Percentiles rank a stretch among this genome's conserved stretches.
phyloP scores from a whole-genome alignment of 1,140 invertebrate species.

The Carcinoscorpius rotundicauda region DNA sequence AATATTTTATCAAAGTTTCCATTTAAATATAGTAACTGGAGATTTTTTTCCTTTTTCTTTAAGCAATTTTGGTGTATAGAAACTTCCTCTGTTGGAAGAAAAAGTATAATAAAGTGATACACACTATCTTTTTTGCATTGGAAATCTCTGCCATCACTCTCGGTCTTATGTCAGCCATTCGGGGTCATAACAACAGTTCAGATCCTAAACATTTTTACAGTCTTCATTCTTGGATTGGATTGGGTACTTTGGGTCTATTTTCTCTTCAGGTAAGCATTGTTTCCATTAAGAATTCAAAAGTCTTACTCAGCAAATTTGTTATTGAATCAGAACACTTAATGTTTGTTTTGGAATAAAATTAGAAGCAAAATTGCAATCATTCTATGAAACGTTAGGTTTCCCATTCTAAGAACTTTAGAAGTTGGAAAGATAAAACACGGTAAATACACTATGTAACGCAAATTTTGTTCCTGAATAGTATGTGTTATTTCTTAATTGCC shows the following conservation, averaged over 20 bases:
- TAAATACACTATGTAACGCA: too few relatives aligned
- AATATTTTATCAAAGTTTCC: conserved; percentile 2
- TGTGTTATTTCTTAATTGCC: too few relatives aligned
- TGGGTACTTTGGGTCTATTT: conserved; percentile 70
- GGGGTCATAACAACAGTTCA: conserved; percentile 32
- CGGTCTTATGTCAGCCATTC: conserved; percentile 54
- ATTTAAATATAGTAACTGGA: conserved; percentile 2
- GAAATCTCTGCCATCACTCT: conserved; percentile 67
- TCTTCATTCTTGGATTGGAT: conserved; percentile 71
- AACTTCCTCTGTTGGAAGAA: conserved; percentile 65
- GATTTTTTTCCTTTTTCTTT: conserved; percentile 10
- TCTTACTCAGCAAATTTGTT: too few relatives aligned
- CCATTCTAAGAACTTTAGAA: too few relatives aligned
- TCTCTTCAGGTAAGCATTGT: conserved; percentile 49
- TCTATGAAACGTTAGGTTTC: too few relatives aligned
- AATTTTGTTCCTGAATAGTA: too few relatives aligned
- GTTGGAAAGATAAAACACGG: too few relatives aligned
- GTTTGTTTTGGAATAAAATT: too few relatives aligned
- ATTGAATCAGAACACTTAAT: too few relatives aligned
- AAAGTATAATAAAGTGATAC: conserved; percentile 66
- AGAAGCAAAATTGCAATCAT: too few relatives aligned
- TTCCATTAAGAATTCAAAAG: too few relatives aligned
- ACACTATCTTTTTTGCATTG: conserved; percentile 66
- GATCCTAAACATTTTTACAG: conserved; percentile 66
- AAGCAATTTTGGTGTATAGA: conserved; percentile 67